These are phyloP conservation scores for Mormyrus lacerda DNA, from an alignment of 2,113 vertebrate species.

Conservation along the genomic window DNA sequence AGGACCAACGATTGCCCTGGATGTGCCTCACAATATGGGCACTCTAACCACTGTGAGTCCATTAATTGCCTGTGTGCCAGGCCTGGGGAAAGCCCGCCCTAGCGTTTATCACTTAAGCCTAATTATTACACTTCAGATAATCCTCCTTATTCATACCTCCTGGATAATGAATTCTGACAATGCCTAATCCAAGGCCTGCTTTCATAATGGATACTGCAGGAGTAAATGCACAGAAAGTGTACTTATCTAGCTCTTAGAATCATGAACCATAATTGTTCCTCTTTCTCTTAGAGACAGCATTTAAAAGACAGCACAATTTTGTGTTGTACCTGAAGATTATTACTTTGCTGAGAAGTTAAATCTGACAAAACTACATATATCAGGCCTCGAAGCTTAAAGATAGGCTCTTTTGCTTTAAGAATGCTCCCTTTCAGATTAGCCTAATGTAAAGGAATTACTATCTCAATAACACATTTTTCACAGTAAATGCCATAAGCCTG, in stretches of 20 bases:
- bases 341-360: background rate
- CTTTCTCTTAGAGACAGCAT: slow-evolving; percentile 59
- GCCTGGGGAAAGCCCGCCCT: background rate
- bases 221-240: background rate
- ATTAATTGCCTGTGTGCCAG: background rate
- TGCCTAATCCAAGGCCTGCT: background rate
- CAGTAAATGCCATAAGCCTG: background rate
- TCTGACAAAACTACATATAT: background rate
- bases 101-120: background rate
- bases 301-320: slow-evolving; percentile 72
- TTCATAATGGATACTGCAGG: background rate
- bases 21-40: slow-evolving; percentile 68
- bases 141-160: background rate
- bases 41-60: slow-evolving; percentile 69
- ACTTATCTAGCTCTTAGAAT: background rate
- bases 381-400: background rate
- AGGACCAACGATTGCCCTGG: slow-evolving; percentile 51
- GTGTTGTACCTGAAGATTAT: slow-evolving; percentile 51
- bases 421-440: background rate
- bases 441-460: background rate
- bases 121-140: background rate
- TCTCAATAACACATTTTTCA: background rate
- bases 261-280: background rate
- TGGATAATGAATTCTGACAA: slow-evolving; percentile 1
- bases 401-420: background rate